Base-by-base conservation (phyloP, 2,797 vertebrate genomes). In the Ibycter americanus region DNA sequence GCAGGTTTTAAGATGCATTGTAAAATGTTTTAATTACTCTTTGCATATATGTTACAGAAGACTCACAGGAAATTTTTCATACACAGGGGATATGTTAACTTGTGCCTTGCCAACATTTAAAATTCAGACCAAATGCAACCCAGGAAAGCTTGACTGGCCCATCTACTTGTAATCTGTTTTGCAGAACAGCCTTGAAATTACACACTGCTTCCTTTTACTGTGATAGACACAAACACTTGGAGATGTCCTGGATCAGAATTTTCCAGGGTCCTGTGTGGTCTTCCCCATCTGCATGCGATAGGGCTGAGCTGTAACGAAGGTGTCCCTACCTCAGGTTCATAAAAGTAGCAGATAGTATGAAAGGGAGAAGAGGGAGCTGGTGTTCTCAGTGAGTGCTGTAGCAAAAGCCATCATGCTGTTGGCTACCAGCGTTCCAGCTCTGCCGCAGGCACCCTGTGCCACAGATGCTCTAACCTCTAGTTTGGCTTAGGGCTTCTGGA, bases 241-340 rank as follows among this genome's bases (percentile, higher is more conserved):
- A 61, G 18, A 32, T 2, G 4, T 61, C n/a, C 32, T 54, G 46
- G 36, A 36, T 77, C 61, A 29, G 46, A 31, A 66, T 83, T 95
- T 83, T 73, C 71, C 8, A 0, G 14, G 47, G 29, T 51, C 34
- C 2, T 1, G 5, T 6, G n/a, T 0, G 0, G 7, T 22, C 26
- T 80, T 61, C 44, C 27, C 77, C 9, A 8, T 3, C 32, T 72
- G 25, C 42, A 38, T 22, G 51, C 23, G 12, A 10, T 12, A 6
- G 31, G 27, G 46, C 44, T 61, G 67, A 46, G 52, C 47, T 66
- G 21, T 26, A 34, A 6, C 0, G 4, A 51, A 54, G 22, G 23
- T 42, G 25, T 87, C 47, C 59, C 20, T 21, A 25, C 23, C 49
- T 72, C 25, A 59, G 49, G 65, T 46, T 67, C 29, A 17, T 46